Evolutionary conservation across 2,113 vertebrate species (phyloP).

Genomic region (Rhagologus leucostigma): DNA sequence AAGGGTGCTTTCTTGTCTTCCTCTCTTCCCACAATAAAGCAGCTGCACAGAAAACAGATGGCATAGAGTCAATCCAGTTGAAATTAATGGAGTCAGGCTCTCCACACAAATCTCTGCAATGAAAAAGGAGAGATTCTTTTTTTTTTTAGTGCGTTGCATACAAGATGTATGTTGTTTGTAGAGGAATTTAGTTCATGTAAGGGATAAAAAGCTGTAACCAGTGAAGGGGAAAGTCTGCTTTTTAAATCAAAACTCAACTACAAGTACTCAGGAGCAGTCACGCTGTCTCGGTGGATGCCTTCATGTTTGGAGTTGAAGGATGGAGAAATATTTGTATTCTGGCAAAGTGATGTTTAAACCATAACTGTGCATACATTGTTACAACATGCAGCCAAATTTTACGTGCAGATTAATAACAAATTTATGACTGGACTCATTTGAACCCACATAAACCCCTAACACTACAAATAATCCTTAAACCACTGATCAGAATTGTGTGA

Average conservation of each 20-base stretch:
- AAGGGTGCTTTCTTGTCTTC: constrained; percentile 29
- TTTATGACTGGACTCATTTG: neutral
- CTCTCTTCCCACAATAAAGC: constrained; percentile 13
- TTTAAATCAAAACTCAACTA: constrained; percentile 34
- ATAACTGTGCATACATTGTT: neutral
- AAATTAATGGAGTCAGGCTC: constrained; percentile 79
- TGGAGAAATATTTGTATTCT: neutral
- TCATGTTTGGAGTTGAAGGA: neutral
- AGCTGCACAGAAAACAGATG: constrained; percentile 70
- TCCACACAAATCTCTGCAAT: constrained; percentile 73
- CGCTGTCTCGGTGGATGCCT: neutral
- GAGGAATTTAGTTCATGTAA: constrained; percentile 68
- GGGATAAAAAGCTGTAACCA: constrained; percentile 61
- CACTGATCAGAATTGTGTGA: neutral
- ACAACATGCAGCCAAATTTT: neutral
- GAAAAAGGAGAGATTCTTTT: constrained; percentile 51
- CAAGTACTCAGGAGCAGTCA: neutral
- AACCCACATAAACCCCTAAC: neutral
- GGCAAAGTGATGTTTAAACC: neutral
- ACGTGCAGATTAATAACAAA: neutral
- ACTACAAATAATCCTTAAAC: neutral
- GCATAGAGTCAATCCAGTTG: constrained; percentile 70
- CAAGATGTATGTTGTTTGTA: constrained; percentile 76
- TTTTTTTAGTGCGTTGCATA: constrained; percentile 13
- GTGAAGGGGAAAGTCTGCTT: constrained; percentile 13